These are phyloP conservation scores for Parasteatoda tepidariorum DNA, from an alignment of 1,140 invertebrate species.

Conservation along the genomic window DNA sequence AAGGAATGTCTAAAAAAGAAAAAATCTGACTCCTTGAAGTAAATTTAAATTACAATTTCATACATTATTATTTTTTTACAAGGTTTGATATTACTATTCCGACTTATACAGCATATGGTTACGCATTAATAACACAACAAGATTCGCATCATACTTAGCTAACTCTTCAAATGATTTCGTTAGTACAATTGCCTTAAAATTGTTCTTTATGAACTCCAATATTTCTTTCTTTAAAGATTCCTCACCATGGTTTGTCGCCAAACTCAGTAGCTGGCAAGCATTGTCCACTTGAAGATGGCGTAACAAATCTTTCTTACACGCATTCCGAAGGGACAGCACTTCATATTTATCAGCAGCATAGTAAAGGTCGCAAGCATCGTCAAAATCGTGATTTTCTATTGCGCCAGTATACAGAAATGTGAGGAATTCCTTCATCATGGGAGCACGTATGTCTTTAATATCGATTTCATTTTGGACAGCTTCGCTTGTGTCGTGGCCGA, in stretches of 20 bases:
- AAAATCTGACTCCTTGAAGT: no score
- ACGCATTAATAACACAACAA: no score
- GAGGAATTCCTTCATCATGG: not conserved
- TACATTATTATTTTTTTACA: no score
- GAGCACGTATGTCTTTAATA: not conserved
- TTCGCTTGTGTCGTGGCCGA: no score
- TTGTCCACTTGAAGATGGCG: not conserved
- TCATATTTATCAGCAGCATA: not conserved
- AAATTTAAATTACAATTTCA: no score
- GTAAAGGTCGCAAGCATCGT: not conserved
- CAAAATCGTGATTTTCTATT: not conserved
- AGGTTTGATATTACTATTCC: no score
- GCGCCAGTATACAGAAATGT: not conserved
- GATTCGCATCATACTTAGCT: no score
- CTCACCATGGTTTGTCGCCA: not conserved
- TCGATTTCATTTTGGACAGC: no score
- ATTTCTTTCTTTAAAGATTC: not conserved
- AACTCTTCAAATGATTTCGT: not conserved
- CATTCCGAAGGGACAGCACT: not conserved
- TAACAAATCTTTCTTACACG: not conserved
- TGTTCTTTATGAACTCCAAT: no score
- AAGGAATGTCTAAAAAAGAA: no score
- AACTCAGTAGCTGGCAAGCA: not conserved
- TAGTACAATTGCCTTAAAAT: no score
- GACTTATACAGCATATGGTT: no score